Percentiles rank a stretch among this genome's conserved stretches.
These are phyloP conservation scores for Stenichneumon culpator DNA, from an alignment of 2,888 invertebrate species.

Conservation along the genomic window DNA sequence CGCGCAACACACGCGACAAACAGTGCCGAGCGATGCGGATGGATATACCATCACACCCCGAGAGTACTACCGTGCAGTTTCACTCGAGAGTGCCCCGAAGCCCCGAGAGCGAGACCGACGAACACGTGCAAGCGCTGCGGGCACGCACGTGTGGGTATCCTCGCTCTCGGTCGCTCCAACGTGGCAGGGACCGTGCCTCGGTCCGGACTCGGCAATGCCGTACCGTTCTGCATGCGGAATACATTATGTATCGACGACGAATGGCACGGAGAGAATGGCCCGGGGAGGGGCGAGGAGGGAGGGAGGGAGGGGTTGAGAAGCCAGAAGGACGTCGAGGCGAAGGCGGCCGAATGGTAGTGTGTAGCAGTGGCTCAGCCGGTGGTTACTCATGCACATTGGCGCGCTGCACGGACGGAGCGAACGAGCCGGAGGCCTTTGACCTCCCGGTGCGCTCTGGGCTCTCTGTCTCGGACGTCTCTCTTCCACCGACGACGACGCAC, in stretches of 20 bases:
- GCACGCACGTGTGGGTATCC: conserved; percentile 60
- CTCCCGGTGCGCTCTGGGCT: conserved; percentile 74
- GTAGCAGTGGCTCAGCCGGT: conserved; percentile 70
- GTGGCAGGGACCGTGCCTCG: conserved; percentile 55
- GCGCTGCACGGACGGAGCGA: conserved; percentile 78
- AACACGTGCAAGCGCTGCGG: conserved; percentile 51
- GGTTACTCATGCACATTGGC: conserved; percentile 76
- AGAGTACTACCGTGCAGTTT: conserved; percentile 16
- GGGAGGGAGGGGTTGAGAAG: conserved; percentile 27
- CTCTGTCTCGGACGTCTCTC: conserved; percentile 49
- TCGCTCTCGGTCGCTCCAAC: conserved; percentile 28
- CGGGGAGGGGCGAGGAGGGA: neutral
- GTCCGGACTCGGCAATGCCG: conserved; percentile 42
- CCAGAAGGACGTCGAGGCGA: conserved; percentile 53
- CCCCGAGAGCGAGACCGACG: conserved; percentile 36
- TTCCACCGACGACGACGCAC: conserved; percentile 62
- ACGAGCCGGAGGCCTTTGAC: conserved; percentile 84
- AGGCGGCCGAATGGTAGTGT: conserved; percentile 21
- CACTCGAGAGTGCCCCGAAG: conserved; percentile 33
- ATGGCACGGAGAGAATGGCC: conserved; percentile 31
- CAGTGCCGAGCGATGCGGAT: conserved; percentile 15
- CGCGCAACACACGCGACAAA: neutral
- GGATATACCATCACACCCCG: conserved; percentile 5
- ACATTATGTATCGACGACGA: conserved; percentile 70
- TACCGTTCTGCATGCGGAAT: conserved; percentile 68